Evolutionary conservation across 1,140 invertebrate species (phyloP), one percentile per base, ranked within the genome.

Genomic region (Euwallacea fornicatus): DNA sequence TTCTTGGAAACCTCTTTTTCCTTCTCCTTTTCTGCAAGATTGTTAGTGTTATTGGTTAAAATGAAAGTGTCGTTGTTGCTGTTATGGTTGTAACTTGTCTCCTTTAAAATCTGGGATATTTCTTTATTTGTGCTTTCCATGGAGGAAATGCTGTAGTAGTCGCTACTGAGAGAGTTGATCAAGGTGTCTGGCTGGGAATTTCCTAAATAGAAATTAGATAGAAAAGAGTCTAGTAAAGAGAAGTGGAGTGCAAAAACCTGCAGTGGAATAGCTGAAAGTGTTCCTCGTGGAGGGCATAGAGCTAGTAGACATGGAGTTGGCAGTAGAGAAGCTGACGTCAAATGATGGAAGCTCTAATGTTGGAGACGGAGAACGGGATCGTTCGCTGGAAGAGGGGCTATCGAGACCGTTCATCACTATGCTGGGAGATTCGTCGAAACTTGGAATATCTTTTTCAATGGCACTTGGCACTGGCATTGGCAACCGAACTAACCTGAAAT

Each of bases 91-190:
- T 69, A 73, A 50, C 79, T 81, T 7, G 78, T 78, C 73, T 81
- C 80, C 69, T 81, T 81, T 7, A 81, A 61, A 41, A 81, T 81
- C 66, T 79, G 78, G 7, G 80, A 81, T 66, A 81, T 81, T 70
- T 78, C 75, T 46, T 78, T 76, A 68, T 79, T 76, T 16, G 76
- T 73, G 63, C 65, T 72, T 54, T 78, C 75, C 47, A 67, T 73
- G 0, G 72, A 42, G 7, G 73, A 74, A 43, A 73, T 61, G 58
- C 62, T 76, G 46, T 71, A 65, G 60, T 76, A 77, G 54, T 75
- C 74, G 21, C 21, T 33, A 46, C 72, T 71, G 11, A 72, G 47
- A 4, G 73, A 71, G 56, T 61, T 61, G 6, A 41, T 61, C 16
- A 61, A 9, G 0, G 42, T 11, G 7, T 43, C 59, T 43, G 33